Conservation (phyloP, 2,113 vertebrate species). For the Anthoscopus minutus region DNA sequence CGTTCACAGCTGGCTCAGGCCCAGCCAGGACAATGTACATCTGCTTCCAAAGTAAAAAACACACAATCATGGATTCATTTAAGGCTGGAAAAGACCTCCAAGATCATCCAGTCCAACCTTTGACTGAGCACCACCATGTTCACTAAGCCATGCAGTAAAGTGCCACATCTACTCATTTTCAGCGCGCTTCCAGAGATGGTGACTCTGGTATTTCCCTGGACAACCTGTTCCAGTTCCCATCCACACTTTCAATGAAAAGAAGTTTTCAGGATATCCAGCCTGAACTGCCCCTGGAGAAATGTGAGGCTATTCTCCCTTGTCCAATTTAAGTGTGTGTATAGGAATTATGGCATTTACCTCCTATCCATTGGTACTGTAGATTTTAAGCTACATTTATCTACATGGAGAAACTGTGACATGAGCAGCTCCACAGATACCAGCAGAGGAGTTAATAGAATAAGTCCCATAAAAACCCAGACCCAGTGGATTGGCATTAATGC, state of each 20-base stretch:
- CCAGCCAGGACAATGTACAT: not conserved
- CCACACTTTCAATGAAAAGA: too few species aligned
- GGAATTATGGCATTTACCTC: not conserved
- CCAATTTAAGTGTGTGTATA: fast-evolving
- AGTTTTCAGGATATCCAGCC: not conserved
- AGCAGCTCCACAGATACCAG: not conserved
- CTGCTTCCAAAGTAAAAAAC: not conserved
- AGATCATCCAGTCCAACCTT: not conserved
- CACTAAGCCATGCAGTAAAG: not conserved
- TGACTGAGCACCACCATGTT: not conserved
- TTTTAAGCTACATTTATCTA: not conserved
- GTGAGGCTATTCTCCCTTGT: not conserved
- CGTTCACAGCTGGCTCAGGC: not conserved
- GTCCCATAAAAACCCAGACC: not conserved
- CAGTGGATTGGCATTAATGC: not conserved
- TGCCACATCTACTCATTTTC: not conserved
- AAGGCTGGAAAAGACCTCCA: not conserved
- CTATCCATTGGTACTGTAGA: not conserved
- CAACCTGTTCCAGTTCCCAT: not conserved
- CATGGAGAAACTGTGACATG: not conserved
- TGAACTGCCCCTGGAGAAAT: not conserved
- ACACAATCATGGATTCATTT: not conserved
- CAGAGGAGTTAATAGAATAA: not conserved
- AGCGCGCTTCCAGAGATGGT: not conserved
- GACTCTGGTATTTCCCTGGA: not conserved